Evolutionary conservation across 2,888 invertebrate genomes (phyloP).

Genomic region (Orthonychiurus folsomi): DNA sequence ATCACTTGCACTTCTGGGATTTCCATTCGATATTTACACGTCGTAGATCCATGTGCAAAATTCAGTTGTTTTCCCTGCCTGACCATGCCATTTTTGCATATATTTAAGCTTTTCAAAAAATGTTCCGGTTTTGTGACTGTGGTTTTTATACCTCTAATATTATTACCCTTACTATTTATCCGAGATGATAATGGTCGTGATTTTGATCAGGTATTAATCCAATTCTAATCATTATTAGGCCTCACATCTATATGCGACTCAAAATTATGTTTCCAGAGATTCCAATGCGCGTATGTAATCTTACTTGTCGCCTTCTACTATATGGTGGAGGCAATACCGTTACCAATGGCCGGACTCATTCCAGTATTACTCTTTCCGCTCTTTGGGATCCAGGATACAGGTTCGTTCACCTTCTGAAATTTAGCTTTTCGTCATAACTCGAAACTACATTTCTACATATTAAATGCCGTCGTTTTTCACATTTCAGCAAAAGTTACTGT

Average conservation of each 20-base stretch:
- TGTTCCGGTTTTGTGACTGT: neutral
- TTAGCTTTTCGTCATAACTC: too few species aligned
- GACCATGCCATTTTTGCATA: too few species aligned
- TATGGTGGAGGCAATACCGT: slow-evolving; percentile 72
- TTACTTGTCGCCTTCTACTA: slow-evolving; percentile 72
- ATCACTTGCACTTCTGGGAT: too few species aligned
- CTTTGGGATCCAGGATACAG: slow-evolving; percentile 61
- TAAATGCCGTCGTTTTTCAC: too few species aligned
- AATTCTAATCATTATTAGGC: too few species aligned
- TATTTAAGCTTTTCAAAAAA: neutral
- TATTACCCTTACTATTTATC: neutral
- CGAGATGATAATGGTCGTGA: neutral
- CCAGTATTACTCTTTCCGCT: slow-evolving; percentile 74
- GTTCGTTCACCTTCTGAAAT: too few species aligned
- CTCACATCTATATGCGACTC: too few species aligned
- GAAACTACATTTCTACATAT: too few species aligned
- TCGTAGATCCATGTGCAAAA: too few species aligned
- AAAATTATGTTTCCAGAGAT: slow-evolving; percentile 47
- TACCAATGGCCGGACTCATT: slow-evolving; percentile 73
- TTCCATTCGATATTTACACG: too few species aligned
- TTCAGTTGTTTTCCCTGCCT: too few species aligned
- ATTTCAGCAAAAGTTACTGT: slow-evolving; percentile 17
- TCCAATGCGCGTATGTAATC: slow-evolving; percentile 69
- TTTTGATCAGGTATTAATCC: neutral
- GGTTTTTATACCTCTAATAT: neutral